These are phyloP conservation scores for Melitaea cinxia DNA, from an alignment of 1,140 invertebrate genomes.

Conservation along the genomic window DNA sequence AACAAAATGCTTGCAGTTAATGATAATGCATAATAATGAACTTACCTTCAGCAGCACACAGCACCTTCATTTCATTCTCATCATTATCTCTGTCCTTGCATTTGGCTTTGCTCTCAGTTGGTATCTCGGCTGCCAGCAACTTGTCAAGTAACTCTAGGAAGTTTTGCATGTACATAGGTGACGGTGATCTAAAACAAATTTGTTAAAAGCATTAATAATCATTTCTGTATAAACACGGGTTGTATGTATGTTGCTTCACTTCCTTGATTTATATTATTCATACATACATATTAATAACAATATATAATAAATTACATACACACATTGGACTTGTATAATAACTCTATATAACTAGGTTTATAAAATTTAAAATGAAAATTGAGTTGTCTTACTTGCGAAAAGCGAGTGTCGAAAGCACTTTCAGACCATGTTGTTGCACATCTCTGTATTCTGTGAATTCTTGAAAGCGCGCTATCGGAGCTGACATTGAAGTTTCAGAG, in stretches of 20 bases:
- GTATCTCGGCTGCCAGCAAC: conserved; percentile 81
- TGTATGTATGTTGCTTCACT: too few relatives aligned
- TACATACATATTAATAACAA: too few relatives aligned
- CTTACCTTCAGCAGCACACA: conserved; percentile 75
- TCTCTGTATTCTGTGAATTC: conserved; percentile 74
- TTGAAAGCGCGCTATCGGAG: conserved; percentile 66
- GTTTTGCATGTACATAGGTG: conserved; percentile 86
- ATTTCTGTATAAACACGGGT: too few relatives aligned
- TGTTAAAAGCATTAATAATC: too few relatives aligned
- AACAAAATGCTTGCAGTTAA: too few relatives aligned
- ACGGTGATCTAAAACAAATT: conserved; percentile 75
- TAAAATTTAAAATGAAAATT: neutral
- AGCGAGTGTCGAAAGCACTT: conserved; percentile 62
- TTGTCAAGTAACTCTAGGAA: conserved; percentile 86
- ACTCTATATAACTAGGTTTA: too few relatives aligned
- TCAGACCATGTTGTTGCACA: conserved; percentile 69
- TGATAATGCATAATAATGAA: too few relatives aligned
- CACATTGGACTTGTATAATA: too few relatives aligned
- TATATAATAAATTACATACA: too few relatives aligned
- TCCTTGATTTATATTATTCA: too few relatives aligned
- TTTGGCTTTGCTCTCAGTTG: conserved; percentile 60
- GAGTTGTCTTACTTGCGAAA: conserved; percentile 64
- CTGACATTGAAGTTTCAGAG: conserved; percentile 66
- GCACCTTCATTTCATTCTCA: conserved; percentile 67
- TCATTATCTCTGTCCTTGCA: conserved; percentile 53